Evolutionary conservation across 2,113 vertebrate genomes (phyloP), one percentile per base, ranked within the genome.

Genomic region (Pangasianodon hypophthalmus): DNA sequence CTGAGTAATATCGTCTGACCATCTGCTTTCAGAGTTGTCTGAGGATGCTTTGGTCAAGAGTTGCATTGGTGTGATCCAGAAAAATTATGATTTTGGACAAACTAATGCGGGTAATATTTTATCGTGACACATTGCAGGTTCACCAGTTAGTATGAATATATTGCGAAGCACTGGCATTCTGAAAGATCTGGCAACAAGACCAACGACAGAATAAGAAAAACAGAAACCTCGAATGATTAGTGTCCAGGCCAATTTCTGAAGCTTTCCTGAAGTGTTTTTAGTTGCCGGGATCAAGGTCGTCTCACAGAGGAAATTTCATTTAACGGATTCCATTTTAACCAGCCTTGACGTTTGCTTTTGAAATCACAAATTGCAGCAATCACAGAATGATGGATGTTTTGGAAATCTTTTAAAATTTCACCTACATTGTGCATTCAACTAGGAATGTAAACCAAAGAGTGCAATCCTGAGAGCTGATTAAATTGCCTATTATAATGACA

Each of bases 401-500:
- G 73, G 4, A 50, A 80, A 52, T 80, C 44, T 52, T 52, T 81
- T 54, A 6, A 79, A 26, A 14, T 50, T 50, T 79, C 46, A 79
- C 26, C 29, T 54, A 18, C 48, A 4, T 32, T 80, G 46, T 80
- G 48, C 26, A 80, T 29, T 50, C 29, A 81, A 7, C 79, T 52
- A 52, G 29, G 48, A 32, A 81, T 54, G 48, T 32, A 81, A 54
- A 81, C 5, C 79, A 81, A 48, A 48, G 48, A 7, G 13, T 32
- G 46, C 46, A 50, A 81, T 80, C 77, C 26, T 16, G 79, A 10
- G 29, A 52, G 29, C 50, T 82, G 79, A 82, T 82, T 32, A 82
- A 82, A 82, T 82, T 32, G 50, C 8, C 79, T 16, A 21, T 82
- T 82, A 54, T 82, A 82, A 32, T 82, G 79, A 82, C 79, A 56